Percentiles rank a stretch among this genome's conserved stretches.
phyloP scores from a whole-genome alignment of 1,140 invertebrate species.

The Tetranychus urticae region DNA sequence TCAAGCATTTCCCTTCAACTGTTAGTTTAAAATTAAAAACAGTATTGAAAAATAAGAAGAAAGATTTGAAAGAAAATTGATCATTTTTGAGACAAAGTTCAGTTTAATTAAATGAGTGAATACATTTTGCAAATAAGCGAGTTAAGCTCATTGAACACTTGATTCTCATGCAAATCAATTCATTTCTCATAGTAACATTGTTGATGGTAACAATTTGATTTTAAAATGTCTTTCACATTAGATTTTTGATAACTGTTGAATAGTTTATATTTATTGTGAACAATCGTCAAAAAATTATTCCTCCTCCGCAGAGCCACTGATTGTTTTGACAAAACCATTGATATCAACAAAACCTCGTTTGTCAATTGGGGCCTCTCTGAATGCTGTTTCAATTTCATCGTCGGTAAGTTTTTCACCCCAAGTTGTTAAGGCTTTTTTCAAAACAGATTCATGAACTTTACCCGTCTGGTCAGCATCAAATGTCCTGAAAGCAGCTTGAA shows the following conservation, averaged over 20 bases:
- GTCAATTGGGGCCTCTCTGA: slow-evolving; percentile 15
- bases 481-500: slow-evolving; percentile 33
- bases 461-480: slow-evolving; percentile 31
- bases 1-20: too few species aligned
- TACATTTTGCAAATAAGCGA: too few species aligned
- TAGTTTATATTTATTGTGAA: not conserved
- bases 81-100: too few species aligned
- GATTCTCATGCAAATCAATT: too few species aligned
- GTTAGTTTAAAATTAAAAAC: too few species aligned
- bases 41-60: too few species aligned
- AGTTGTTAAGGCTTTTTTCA: slow-evolving; percentile 68
- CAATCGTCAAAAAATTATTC: not conserved
- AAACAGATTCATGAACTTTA: slow-evolving; percentile 26
- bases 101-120: too few species aligned
- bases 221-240: not conserved
- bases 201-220: too few species aligned
- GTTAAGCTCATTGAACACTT: too few species aligned
- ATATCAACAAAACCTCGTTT: slow-evolving; percentile 14
- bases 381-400: slow-evolving; percentile 34
- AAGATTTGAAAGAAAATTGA: too few species aligned
- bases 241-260: not conserved
- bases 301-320: not conserved
- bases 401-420: slow-evolving; percentile 87
- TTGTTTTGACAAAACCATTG: not conserved
- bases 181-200: too few species aligned